Conservation (phyloP, 2,888 invertebrate genomes). For the Sthenelais limicola region DNA sequence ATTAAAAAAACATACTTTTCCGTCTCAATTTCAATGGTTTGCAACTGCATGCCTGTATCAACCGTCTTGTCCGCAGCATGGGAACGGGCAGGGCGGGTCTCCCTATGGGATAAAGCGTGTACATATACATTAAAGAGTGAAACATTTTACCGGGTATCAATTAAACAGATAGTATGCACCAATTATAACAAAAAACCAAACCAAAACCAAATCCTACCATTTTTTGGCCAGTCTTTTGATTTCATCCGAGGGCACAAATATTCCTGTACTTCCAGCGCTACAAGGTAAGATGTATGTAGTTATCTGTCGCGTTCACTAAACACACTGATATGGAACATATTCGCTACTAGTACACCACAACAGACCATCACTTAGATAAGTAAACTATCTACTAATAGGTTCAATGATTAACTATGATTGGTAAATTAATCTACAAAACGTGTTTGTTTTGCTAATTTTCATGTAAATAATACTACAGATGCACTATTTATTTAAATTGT, state of each 20-base stretch:
- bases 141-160: background rate
- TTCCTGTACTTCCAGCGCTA: background rate
- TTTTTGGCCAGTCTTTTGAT: constrained; percentile 59
- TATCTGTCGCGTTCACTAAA: no score
- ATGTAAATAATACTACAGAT: no score
- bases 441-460: no score
- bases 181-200: background rate
- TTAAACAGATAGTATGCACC: background rate
- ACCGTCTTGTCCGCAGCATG: constrained; percentile 62
- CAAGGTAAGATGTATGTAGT: background rate
- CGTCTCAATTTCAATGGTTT: background rate
- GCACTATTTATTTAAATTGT: no score
- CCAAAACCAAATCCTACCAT: constrained; percentile 54
- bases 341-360: no score
- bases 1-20: background rate
- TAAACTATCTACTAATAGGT: no score
- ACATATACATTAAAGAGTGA: background rate
- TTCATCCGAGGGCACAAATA: constrained; percentile 55
- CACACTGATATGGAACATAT: no score
- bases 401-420: no score
- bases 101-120: background rate
- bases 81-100: background rate
- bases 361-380: no score
- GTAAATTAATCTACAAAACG: no score
- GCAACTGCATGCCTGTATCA: constrained; percentile 63